Evolutionary conservation across 2,888 invertebrate genomes (phyloP), one percentile per base, ranked within the genome.

Genomic region (Cerastoderma edule): DNA sequence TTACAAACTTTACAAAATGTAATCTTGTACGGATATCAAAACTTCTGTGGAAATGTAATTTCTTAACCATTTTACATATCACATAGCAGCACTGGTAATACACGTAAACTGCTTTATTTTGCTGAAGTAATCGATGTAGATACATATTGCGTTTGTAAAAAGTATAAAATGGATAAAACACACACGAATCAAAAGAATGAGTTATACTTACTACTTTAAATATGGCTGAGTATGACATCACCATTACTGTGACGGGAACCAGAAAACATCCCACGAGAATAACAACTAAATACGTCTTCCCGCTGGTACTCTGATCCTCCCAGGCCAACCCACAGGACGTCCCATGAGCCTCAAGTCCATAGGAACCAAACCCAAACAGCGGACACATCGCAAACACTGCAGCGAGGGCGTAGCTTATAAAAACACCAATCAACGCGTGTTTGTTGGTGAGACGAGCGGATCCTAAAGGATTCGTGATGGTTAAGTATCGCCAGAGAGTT

Each of bases 341-440:
- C 24, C 64, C 63, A 33, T 73, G 73, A 5, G 63, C 39, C 35
- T 73, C 73, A 10, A 67, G 60, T n/a, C 73, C 73, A 53, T 73
- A 73, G 19, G 67, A 67, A 5, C 73, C 67, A 24, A 44, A 73
- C 2, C 73, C 73, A 19, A 67, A 16, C 13, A 73, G 32, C 24
- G 73, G 74, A 10, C 54, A 28, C n/a, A 64, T 24, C 4, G 68
- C 33, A 28, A 68, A 56, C 44, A 63, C 19, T 0, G 44, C 56
- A n/a, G 64, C 74, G n/a, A 50, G 19, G 1, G 30, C 6, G 16
- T 68, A 50, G 44, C 68, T 46, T 2, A 74, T 8, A 8, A 16
- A 16, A 16, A 68, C 64, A 3, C 54, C 65, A 28, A 63, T 24
- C 19, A 60, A 32, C 10, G 67, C 22, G 22, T 66, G 48, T 3